phyloP scores from a whole-genome alignment of 1,140 invertebrate genomes.

The Anthonomus grandis region DNA sequence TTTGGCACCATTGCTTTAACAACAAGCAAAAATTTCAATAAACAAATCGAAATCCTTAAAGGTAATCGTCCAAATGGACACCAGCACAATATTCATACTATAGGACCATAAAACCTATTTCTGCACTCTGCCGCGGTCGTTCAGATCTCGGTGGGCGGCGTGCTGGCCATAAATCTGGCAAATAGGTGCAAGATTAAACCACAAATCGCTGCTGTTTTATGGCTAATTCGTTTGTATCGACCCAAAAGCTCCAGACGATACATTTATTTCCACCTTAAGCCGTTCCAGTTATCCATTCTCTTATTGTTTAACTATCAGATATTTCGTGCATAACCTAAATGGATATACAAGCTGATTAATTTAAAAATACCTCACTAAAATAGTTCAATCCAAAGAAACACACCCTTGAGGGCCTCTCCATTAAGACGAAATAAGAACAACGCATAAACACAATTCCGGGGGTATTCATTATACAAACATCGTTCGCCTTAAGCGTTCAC shows the following conservation, averaged over 20 bases:
- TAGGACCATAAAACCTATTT: too few species aligned
- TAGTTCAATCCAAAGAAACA: not conserved
- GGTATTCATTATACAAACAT: slow-evolving; percentile 22
- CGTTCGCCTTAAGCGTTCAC: slow-evolving; percentile 10
- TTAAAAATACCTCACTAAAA: not conserved
- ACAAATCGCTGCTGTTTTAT: slow-evolving; percentile 49
- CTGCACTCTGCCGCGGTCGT: too few species aligned
- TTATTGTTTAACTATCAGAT: not conserved
- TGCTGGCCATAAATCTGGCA: slow-evolving; percentile 42
- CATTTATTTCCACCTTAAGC: not conserved
- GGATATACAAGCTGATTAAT: not conserved
- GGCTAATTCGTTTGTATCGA: slow-evolving; percentile 49
- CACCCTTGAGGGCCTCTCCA: not conserved
- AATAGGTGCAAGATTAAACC: slow-evolving; percentile 49
- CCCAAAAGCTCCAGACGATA: slow-evolving; percentile 16
- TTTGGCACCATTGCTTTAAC: too few species aligned
- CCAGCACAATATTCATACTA: too few species aligned
- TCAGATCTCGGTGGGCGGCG: slow-evolving; percentile 33
- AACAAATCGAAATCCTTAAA: too few species aligned
- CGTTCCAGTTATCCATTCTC: not conserved
- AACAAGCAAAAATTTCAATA: too few species aligned
- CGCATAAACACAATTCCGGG: not conserved
- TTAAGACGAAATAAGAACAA: slow-evolving; percentile 1
- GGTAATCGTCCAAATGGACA: too few species aligned
- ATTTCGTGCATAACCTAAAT: not conserved